Percentiles rank a stretch among this genome's conserved stretches.
Evolutionary conservation across 2,113 vertebrate species (phyloP).

Genomic region (Ochotona curzoniae): DNA sequence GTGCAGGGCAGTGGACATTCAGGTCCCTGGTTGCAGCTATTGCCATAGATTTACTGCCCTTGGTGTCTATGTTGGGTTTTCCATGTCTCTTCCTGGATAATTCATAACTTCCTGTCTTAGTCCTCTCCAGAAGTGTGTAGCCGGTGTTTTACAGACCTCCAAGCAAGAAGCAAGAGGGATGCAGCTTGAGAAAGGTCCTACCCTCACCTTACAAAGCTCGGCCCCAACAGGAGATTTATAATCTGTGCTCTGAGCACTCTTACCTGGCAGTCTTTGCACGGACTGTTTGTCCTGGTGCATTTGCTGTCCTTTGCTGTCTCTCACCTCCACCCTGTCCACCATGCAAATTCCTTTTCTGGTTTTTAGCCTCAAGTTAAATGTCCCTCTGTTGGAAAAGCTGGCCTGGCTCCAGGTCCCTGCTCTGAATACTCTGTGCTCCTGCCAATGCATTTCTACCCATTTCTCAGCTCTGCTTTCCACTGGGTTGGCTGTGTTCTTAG

Average conservation of each 20-base stretch:
- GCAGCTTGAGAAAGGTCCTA: neutral
- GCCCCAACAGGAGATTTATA: neutral
- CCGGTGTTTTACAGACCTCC: neutral
- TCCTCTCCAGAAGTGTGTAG: neutral
- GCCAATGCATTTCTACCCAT: too few species aligned
- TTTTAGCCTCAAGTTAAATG: neutral
- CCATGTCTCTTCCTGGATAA: neutral
- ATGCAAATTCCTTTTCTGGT: neutral
- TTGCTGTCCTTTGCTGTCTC: neutral
- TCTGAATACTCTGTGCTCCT: rapidly evolving
- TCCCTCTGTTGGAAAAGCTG: neutral
- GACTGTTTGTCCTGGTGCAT: neutral
- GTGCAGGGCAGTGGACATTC: too few species aligned
- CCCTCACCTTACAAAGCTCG: neutral
- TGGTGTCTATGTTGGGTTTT: neutral
- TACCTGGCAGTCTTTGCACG: neutral
- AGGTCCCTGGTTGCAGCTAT: neutral
- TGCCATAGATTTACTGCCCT: neutral
- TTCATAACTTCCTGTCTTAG: neutral
- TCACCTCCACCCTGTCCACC: neutral
- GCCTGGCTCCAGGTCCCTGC: neutral
- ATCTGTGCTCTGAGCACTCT: neutral
- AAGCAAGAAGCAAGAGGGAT: neutral
- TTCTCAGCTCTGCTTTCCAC: neutral
- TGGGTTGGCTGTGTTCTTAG: neutral